These are phyloP conservation scores for Syngnathoides biaculeatus DNA, from an alignment of 2,113 vertebrate genomes.

Conservation along the genomic window DNA sequence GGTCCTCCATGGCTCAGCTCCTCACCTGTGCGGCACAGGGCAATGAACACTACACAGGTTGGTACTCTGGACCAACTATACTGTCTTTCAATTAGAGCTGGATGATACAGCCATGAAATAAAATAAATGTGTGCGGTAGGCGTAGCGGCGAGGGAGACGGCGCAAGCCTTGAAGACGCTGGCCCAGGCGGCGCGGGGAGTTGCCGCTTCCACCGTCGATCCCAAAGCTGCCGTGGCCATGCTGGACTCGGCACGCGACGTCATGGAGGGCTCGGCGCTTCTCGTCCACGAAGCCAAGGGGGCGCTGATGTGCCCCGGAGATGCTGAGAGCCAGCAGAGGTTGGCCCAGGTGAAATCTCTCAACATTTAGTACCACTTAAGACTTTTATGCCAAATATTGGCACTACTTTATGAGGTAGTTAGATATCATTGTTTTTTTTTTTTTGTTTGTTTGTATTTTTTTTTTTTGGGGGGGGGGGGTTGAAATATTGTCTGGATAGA, in stretches of 20 bases:
- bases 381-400: no score
- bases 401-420: neutral
- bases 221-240: conserved; percentile 83
- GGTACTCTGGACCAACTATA: conserved; percentile 13
- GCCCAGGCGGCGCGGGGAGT: conserved; percentile 93
- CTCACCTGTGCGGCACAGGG: conserved; percentile 96
- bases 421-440: no score
- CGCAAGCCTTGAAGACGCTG: conserved; percentile 89
- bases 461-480: no score
- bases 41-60: conserved; percentile 97
- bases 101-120: neutral
- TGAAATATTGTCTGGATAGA: no score
- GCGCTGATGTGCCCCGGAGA: conserved; percentile 87
- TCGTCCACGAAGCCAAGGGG: conserved; percentile 94
- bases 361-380: neutral
- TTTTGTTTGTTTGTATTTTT: no score
- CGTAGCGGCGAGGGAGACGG: conserved; percentile 93
- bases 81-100: neutral
- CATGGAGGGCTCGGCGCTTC: conserved; percentile 94
- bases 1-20: conserved; percentile 96
- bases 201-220: conserved; percentile 85
- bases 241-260: conserved; percentile 91
- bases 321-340: conserved; percentile 91
- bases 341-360: conserved; percentile 84
- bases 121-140: conserved; percentile 65